Percentiles rank a stretch among this genome's conserved stretches.
Conservation (phyloP, 1,140 invertebrate genomes). For the Laupala kohalensis region DNA sequence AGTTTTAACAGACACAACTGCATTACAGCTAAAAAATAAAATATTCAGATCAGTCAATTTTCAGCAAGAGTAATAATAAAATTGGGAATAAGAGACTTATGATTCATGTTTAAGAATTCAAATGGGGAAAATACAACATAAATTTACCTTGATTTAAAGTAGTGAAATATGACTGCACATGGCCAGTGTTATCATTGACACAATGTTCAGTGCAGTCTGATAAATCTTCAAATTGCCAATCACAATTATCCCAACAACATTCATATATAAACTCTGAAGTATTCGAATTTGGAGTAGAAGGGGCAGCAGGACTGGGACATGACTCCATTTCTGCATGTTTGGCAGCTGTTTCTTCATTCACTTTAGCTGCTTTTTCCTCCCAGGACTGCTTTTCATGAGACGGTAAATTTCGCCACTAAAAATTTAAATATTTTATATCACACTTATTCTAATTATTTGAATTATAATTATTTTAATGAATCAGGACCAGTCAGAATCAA, state of each 20-base stretch:
- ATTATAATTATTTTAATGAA: neutral
- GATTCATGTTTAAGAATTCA: too few species aligned
- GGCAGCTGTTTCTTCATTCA: slow-evolving; percentile 70
- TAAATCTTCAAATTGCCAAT: slow-evolving; percentile 85
- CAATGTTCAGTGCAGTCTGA: slow-evolving; percentile 82
- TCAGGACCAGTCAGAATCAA: too few species aligned
- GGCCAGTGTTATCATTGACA: slow-evolving; percentile 54
- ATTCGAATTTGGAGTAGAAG: slow-evolving; percentile 7
- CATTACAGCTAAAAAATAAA: too few species aligned
- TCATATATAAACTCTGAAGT: slow-evolving; percentile 51
- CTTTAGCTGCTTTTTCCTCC: slow-evolving; percentile 77
- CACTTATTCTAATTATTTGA: neutral
- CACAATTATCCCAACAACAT: slow-evolving; percentile 84
- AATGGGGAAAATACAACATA: too few species aligned
- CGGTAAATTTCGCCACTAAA: slow-evolving; percentile 80
- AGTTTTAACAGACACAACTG: too few species aligned
- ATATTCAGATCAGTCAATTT: too few species aligned
- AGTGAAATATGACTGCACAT: slow-evolving; percentile 36
- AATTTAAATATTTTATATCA: slow-evolving; percentile 12
- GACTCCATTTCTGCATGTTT: slow-evolving; percentile 28
- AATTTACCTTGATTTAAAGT: slow-evolving; percentile 26
- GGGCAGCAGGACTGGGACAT: slow-evolving; percentile 20
- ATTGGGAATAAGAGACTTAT: too few species aligned
- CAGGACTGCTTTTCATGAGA: slow-evolving; percentile 79
- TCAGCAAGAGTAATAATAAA: too few species aligned